Evolutionary conservation across 2,113 vertebrate species (phyloP).

Genomic region (Scytalopus superciliaris): DNA sequence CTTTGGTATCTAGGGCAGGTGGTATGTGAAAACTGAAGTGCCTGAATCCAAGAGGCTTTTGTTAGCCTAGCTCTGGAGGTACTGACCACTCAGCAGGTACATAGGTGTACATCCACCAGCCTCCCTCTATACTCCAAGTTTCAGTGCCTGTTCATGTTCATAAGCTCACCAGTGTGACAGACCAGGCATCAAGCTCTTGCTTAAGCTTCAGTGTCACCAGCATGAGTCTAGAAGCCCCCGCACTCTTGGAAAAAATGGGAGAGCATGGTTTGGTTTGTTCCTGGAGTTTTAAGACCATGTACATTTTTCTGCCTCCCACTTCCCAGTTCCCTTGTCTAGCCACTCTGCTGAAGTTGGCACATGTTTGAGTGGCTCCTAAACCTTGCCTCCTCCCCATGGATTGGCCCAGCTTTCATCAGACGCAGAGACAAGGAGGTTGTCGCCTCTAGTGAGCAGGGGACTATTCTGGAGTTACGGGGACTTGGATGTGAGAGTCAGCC

Average conservation of each 20-base stretch:
- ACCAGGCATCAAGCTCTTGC: not conserved
- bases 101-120: not conserved
- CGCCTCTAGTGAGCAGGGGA: not conserved
- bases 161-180: not conserved
- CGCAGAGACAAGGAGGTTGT: not conserved
- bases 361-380: not conserved
- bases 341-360: not conserved
- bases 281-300: not conserved
- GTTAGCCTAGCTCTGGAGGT: not conserved
- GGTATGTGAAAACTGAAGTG: not conserved
- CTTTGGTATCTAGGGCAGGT: not conserved
- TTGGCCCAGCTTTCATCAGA: not conserved
- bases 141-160: not conserved
- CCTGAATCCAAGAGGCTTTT: not conserved
- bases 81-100: rapidly evolving
- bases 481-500: not conserved
- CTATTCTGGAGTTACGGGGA: not conserved
- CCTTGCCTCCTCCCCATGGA: not conserved
- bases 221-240: not conserved
- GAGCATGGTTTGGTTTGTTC: not conserved
- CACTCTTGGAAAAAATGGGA: not conserved
- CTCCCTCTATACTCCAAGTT: not conserved
- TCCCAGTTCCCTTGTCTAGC: not conserved
- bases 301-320: not conserved
- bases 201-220: not conserved